Evolutionary conservation across 2,113 vertebrate species (phyloP), one percentile per base, ranked within the genome.

Genomic region (Poeciliopsis retropinna): DNA sequence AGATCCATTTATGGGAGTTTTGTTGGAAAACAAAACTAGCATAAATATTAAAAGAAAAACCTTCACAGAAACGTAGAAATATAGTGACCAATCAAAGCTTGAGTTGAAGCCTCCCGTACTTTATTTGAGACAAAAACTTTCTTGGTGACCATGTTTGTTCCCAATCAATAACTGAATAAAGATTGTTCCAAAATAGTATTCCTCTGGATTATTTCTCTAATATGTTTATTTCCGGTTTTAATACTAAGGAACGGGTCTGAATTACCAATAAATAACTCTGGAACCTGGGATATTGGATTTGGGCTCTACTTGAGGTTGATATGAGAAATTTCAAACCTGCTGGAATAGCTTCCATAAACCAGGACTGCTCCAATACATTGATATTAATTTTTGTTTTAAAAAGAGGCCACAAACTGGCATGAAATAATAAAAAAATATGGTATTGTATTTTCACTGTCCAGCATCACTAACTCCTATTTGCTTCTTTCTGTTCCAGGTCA

Each of bases 401-500:
- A 41, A 41, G 4, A 41, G 14, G 12, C 14, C 12, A 39, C 11
- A 13, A 39, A 39, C 39, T 12, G 39, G 14, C 39, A 39, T 39
- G 3, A 41, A 41, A 15, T 15, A 41, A 37, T 9, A 37, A 37
- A 39, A 41, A 15, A 13, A 41, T 15, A 41, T 41, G 3, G 14
- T 57, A 57, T 57, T 7, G 19, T 57, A n/a, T 57, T 57, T n/a
- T 10, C 51, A 57, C 6, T n/a, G 51, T 19, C 30, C 29, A 9
- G 4, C n/a, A 8, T 32, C 71, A n/a, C 34, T 60, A 5, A 27
- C 25, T 27, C 17, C 9, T 62, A 22, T 2, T 37, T 37, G 17
- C 15, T 47, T 22, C 4, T 47, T 0, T 66, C 2, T 41, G 30
- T 47, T 69, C 47, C 84, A 95, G 95, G 71, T 92, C 92, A 2